Evolutionary conservation across 1,140 invertebrate species (phyloP), one percentile per base, ranked within the genome.

Genomic region (Lasioglossum albipes): DNA sequence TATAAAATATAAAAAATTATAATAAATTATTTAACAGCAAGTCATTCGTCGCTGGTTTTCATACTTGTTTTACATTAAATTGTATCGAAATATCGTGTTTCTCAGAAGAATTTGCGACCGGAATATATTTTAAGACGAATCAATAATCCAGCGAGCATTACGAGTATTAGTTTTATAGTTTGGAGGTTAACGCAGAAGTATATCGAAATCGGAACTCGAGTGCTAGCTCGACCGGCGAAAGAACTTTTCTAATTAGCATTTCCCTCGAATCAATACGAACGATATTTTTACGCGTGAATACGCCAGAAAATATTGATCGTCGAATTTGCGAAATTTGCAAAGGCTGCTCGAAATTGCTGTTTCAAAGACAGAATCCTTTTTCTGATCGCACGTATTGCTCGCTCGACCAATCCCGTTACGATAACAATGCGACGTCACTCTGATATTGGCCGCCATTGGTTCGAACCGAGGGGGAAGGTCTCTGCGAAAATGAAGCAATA

Each of bases 111-210:
- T 66, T 18, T n/a, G 16, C 27, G 31, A 12, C 10, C 12, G 7
- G 13, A 36, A 66, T 59, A 20, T 31, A 66, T 54, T 9, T 74
- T 54, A 73, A 72, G 57, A 36, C 20, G 13, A 45, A 59, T 52
- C 70, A 49, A 79, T 66, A 80, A 80, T 52, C 36, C 54, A 75
- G 59, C 41, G 45, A 49, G 52, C 27, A 49, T 75, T 41, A 49
- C 27, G 42, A 52, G 65, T 18, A 20, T 41, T 64, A 59, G 54
- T 72, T 67, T 84, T 59, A 70, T 74, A 75, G n/a, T 74, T 84
- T 84, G 67, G 64, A 83, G 81, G 81, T 84, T 83, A 84, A 83
- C 72, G 59, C 61, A 82, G 49, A 68, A 74, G 66, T 59, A 42
- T 74, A 72, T 78, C 61, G 52, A 73, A 79, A 27, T 79, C 20